phyloP scores from a whole-genome alignment of 2,797 vertebrate genomes.

The Miichthys miiuy region DNA sequence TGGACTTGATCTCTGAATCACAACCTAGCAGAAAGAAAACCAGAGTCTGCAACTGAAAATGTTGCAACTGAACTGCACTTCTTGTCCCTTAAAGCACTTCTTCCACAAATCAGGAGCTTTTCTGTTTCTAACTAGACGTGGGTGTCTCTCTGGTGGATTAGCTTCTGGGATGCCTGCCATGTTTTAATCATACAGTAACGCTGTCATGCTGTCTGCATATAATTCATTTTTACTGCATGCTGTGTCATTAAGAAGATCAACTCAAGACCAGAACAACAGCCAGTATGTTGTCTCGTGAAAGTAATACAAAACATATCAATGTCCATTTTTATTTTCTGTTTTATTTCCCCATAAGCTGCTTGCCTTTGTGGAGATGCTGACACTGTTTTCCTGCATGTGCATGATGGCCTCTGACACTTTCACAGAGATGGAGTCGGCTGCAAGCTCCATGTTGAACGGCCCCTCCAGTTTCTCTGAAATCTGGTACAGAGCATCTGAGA shows the following conservation, averaged over 20 bases:
- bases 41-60: background rate
- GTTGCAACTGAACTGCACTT: conserved; percentile 2
- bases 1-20: background rate
- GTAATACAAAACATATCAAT: background rate
- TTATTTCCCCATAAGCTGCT: conserved; percentile 1
- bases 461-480: conserved; percentile 91
- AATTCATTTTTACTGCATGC: conserved; percentile 35
- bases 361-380: conserved; percentile 90
- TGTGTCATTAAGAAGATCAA: conserved; percentile 30
- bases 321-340: background rate
- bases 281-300: background rate
- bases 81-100: conserved; percentile 40
- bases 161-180: conserved; percentile 55
- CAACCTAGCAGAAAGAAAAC: background rate
- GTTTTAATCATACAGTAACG: conserved; percentile 49
- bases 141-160: conserved; percentile 63
- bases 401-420: conserved; percentile 93
- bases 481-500: conserved; percentile 87
- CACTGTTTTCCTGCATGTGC: conserved; percentile 92
- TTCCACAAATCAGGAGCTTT: conserved; percentile 25
- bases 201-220: conserved; percentile 24
- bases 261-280: conserved; percentile 21
- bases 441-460: conserved; percentile 92
- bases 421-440: conserved; percentile 89
- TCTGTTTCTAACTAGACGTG: conserved; percentile 47